Percentiles rank a stretch among this genome's conserved stretches.
phyloP scores from a whole-genome alignment of 2,888 invertebrate genomes.

The Rhagophthalmus giganteus region DNA sequence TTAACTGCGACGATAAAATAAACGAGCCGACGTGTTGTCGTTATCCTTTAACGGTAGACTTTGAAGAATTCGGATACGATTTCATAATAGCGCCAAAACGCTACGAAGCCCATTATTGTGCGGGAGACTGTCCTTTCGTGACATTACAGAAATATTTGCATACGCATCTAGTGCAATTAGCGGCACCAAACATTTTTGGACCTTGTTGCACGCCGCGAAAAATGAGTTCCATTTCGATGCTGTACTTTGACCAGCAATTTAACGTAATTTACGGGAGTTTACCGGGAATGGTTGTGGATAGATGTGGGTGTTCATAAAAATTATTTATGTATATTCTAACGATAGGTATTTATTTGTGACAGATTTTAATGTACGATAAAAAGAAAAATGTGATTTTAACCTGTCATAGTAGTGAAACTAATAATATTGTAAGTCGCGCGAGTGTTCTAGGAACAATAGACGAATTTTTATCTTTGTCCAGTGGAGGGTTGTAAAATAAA shows the following conservation, averaged over 20 bases:
- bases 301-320: conserved; percentile 91
- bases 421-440: too few species aligned
- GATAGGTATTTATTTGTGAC: conserved; percentile 12
- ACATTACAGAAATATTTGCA: conserved; percentile 86
- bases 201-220: conserved; percentile 93
- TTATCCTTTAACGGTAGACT: conserved; percentile 91
- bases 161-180: conserved; percentile 84
- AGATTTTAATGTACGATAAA: too few species aligned
- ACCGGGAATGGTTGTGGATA: conserved; percentile 93
- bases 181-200: conserved; percentile 74
- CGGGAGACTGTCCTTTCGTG: conserved; percentile 89
- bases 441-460: too few species aligned
- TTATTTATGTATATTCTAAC: too few species aligned
- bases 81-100: conserved; percentile 95
- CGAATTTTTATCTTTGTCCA: too few species aligned
- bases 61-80: conserved; percentile 95
- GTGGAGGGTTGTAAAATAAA: conserved; percentile 23
- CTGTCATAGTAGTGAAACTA: too few species aligned
- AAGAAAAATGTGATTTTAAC: too few species aligned
- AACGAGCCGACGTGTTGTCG: conserved; percentile 88
- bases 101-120: conserved; percentile 95
- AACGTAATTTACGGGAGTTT: conserved; percentile 86
- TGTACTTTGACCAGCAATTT: conserved; percentile 87
- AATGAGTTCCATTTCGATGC: conserved; percentile 85
- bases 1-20: conserved; percentile 78